A percentile compares a stretch with the other conserved stretches of the same genome.
phyloP scores from a whole-genome alignment of 2,113 vertebrate species.

The Thomomys bottae region DNA sequence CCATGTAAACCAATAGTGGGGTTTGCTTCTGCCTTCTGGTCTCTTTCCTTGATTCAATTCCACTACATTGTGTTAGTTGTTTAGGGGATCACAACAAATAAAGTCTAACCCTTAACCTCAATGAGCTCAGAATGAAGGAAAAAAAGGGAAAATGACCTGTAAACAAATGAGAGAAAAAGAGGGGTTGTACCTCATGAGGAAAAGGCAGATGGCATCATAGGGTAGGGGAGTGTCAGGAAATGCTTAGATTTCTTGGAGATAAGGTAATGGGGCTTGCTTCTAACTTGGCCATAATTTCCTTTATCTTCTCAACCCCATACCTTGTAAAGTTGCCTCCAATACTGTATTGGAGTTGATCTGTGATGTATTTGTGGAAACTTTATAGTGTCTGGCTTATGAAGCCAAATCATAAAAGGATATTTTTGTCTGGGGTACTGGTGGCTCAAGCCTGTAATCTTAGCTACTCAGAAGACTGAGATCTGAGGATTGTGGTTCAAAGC shows the following conservation, averaged over 20 bases:
- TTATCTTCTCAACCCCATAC: too few species aligned
- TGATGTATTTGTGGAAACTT: background rate
- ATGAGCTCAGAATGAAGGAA: background rate
- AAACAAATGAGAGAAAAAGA: background rate
- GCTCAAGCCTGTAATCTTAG: too few species aligned
- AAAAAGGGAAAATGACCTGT: background rate
- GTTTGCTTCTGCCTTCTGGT: constrained; percentile 14
- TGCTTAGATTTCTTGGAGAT: background rate
- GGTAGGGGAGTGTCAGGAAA: too few species aligned
- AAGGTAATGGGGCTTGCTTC: background rate
- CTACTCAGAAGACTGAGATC: too few species aligned
- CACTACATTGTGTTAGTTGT: background rate
- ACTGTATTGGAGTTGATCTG: background rate
- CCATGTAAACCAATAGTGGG: background rate
- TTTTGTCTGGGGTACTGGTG: too few species aligned
- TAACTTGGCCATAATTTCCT: background rate
- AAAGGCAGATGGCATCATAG: background rate
- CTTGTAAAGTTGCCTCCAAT: background rate
- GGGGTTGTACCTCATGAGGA: background rate
- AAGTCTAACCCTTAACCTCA: background rate
- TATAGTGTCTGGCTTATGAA: background rate
- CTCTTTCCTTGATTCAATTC: background rate
- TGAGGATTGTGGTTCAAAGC: too few species aligned
- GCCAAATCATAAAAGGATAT: background rate
- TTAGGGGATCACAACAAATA: constrained; percentile 32